These are phyloP conservation scores for Leptothorax acervorum DNA, from an alignment of 2,888 invertebrate genomes.

Conservation along the genomic window DNA sequence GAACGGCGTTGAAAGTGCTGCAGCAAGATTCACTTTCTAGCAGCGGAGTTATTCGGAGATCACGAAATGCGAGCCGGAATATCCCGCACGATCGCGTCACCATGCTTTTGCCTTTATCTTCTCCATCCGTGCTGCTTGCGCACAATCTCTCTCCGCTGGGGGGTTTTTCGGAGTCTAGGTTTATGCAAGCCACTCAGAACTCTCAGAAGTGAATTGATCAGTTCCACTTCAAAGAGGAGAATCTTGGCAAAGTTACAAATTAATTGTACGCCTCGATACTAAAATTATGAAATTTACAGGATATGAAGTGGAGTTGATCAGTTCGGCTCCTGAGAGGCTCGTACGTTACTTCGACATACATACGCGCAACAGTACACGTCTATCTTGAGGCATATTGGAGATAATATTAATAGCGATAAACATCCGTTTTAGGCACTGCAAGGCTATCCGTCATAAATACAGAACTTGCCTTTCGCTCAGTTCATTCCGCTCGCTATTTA, in stretches of 20 bases:
- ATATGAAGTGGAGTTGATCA: background rate
- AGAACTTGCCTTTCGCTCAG: conserved; percentile 60
- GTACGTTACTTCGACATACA: background rate
- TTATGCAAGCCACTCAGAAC: background rate
- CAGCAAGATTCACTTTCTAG: conserved; percentile 45
- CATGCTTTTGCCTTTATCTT: background rate
- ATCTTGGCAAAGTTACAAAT: background rate
- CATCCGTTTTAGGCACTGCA: conserved; percentile 23
- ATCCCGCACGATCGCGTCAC: conserved; percentile 1
- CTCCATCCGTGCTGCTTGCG: background rate
- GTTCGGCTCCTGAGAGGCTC: background rate
- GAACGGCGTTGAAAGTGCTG: conserved; percentile 18
- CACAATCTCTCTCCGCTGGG: background rate
- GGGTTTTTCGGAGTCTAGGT: background rate
- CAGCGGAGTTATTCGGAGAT: conserved; percentile 37
- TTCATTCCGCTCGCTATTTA: conserved; percentile 42
- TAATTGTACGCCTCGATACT: background rate
- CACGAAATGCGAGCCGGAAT: conserved; percentile 30
- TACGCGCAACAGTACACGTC: background rate
- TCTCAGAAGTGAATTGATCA: no score
- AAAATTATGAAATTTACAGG: background rate
- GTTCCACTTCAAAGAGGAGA: background rate
- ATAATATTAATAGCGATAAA: conserved; percentile 17
- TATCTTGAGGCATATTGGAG: background rate
- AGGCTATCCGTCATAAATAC: conserved; percentile 37